phyloP scores from a whole-genome alignment of 2,797 vertebrate genomes.

The Neoniphon sammara region DNA sequence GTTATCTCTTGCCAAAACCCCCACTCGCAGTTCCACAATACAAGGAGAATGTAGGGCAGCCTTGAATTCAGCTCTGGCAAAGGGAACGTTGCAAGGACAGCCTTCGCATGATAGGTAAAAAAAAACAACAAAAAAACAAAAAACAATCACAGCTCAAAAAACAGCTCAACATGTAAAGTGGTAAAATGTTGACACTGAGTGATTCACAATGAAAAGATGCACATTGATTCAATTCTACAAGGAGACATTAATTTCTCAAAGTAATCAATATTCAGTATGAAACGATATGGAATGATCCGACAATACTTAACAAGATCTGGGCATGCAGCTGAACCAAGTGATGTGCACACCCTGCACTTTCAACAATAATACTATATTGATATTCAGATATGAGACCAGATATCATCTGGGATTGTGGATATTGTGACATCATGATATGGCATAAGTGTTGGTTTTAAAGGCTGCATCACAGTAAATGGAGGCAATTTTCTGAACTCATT shows the following conservation, averaged over 20 bases:
- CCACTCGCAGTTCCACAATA: constrained; percentile 23
- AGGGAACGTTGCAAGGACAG: constrained; percentile 33
- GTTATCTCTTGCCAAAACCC: constrained; percentile 67
- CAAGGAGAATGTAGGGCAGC: constrained; percentile 73
- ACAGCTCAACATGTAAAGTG: constrained; percentile 12
- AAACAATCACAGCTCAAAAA: no score
- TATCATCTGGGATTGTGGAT: no score
- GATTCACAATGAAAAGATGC: constrained; percentile 41
- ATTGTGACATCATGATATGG: no score
- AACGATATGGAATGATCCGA: constrained; percentile 30
- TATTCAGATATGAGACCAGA: no score
- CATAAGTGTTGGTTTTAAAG: no score
- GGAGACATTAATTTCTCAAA: constrained; percentile 30
- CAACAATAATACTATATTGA: no score
- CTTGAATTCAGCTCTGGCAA: constrained; percentile 46
- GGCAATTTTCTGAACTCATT: no score
- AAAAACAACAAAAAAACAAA: no score
- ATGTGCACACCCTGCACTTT: no score
- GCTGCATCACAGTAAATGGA: no score
- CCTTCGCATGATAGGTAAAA: constrained; percentile 35
- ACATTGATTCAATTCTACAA: constrained; percentile 43
- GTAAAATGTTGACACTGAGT: constrained; percentile 25
- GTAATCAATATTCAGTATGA: constrained; percentile 26
- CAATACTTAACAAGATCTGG: constrained; percentile 39
- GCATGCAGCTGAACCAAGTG: constrained; percentile 35